Conservation (phyloP, 2,888 invertebrate species). For the Zaprionus bogoriensis region DNA sequence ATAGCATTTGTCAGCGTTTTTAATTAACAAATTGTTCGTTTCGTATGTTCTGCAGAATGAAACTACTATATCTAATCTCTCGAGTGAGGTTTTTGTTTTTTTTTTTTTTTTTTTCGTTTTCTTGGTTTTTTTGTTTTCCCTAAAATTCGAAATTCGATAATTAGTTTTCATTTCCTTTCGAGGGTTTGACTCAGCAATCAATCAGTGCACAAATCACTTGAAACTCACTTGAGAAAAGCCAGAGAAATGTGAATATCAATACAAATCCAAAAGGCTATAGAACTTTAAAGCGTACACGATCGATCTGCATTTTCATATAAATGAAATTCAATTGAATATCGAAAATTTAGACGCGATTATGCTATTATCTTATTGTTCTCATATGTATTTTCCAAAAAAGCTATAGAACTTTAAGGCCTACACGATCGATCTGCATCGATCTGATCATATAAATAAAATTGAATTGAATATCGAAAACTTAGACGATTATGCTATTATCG, state of each 20-base stretch:
- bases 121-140: no score
- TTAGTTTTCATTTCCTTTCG: no score
- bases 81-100: no score
- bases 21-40: slow-evolving; percentile 33
- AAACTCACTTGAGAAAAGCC: slow-evolving; percentile 8
- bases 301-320: not conserved
- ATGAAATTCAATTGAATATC: not conserved
- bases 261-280: not conserved
- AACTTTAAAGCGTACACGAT: no score
- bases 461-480: not conserved
- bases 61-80: slow-evolving; percentile 38
- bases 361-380: no score
- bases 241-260: not conserved
- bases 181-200: no score
- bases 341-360: no score
- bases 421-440: not conserved
- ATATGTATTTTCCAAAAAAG: not conserved
- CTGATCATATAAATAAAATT: not conserved
- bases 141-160: no score
- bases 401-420: no score
- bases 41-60: not conserved
- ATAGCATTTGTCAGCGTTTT: slow-evolving; percentile 15
- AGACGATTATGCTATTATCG: no score
- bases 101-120: no score
- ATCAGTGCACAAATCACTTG: no score